These are phyloP conservation scores for Homarus gammarus DNA, from an alignment of 2,888 invertebrate genomes.

Conservation along the genomic window DNA sequence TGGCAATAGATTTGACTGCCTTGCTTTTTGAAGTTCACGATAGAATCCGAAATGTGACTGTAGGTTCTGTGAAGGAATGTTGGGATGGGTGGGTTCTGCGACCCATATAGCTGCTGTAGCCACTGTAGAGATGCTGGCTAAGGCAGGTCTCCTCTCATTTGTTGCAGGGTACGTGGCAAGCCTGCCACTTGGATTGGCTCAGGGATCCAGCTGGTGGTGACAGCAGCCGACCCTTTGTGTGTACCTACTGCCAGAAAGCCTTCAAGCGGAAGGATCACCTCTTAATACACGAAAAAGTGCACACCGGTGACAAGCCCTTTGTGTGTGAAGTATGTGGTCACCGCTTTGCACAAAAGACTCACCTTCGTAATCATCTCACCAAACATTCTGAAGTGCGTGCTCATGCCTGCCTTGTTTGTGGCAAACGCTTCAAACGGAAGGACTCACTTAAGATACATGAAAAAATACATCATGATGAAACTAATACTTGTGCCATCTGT, in stretches of 20 bases:
- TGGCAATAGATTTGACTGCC: constrained; percentile 1
- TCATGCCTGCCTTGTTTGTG: constrained; percentile 66
- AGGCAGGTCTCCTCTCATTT: constrained; percentile 72
- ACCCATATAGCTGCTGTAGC: constrained; percentile 52
- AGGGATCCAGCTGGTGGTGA: constrained; percentile 66
- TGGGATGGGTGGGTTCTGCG: constrained; percentile 42
- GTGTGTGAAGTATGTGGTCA: constrained; percentile 70
- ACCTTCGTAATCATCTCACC: constrained; percentile 73
- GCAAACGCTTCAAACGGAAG: constrained; percentile 68
- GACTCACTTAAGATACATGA: constrained; percentile 68
- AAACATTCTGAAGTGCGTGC: constrained; percentile 72
- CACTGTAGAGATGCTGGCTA: constrained; percentile 68
- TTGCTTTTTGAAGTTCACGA: neutral
- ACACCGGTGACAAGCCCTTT: constrained; percentile 75
- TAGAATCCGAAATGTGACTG: constrained; percentile 12
- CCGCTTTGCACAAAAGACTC: constrained; percentile 72
- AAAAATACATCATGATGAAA: constrained; percentile 69
- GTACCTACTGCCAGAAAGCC: constrained; percentile 70
- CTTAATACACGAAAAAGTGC: constrained; percentile 71
- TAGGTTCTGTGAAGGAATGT: constrained; percentile 39
- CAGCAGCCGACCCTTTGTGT: constrained; percentile 68
- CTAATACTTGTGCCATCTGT: constrained; percentile 67
- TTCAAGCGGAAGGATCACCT: constrained; percentile 75
- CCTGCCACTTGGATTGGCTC: constrained; percentile 68
- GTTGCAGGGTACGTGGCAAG: constrained; percentile 71